Base-by-base conservation (phyloP, 2,888 invertebrate genomes). In the Hyposoter dolosus region DNA sequence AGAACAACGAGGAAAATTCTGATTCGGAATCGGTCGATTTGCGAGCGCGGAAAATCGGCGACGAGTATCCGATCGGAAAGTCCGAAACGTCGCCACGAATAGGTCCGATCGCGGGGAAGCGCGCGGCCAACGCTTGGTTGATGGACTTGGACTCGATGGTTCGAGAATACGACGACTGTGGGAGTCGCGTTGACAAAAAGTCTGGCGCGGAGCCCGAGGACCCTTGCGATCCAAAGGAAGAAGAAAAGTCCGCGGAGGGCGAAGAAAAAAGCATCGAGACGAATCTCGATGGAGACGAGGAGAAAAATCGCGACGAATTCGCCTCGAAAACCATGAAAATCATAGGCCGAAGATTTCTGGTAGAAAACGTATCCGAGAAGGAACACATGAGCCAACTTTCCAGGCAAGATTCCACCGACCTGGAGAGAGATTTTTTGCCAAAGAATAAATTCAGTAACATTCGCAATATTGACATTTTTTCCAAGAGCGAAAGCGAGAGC, bases 341-440 rank as follows among this genome's bases (percentile, higher is more conserved):
- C n/a, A 90, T 94, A 0, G 93, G 91, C 1, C 91, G 84, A 35
- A 89, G 94, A 72, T 94, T 94, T 60, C 83, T 93, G 3, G 94
- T 94, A 3, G 91, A 92, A 32, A 94, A 93, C 79, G 92, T 94
- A 3, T 90, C 93, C 3, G 93, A 94, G 84, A 90, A 88, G 45
- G 92, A 94, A 45, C 93, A 93, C 74, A 85, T 90, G 60, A 91
- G 88, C 71, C 94, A 93, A 84, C 89, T 92, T 76, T 78, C 86
- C 2, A 88, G 66, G 3, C 90, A 92, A 5, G 89, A 90, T 5
- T 88, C 89, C 0, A 90, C 83, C 19, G 91, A 91, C 4, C 87
- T 87, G 1, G 90, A 90, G 3, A 88, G 89, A 32, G 90, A 90
- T 15, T 84, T 88, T 50, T 53, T 88, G 3, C 90, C 87, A 5